Evolutionary conservation across 2,797 vertebrate genomes (phyloP).

Genomic region (Bryconaethiops microstoma): DNA sequence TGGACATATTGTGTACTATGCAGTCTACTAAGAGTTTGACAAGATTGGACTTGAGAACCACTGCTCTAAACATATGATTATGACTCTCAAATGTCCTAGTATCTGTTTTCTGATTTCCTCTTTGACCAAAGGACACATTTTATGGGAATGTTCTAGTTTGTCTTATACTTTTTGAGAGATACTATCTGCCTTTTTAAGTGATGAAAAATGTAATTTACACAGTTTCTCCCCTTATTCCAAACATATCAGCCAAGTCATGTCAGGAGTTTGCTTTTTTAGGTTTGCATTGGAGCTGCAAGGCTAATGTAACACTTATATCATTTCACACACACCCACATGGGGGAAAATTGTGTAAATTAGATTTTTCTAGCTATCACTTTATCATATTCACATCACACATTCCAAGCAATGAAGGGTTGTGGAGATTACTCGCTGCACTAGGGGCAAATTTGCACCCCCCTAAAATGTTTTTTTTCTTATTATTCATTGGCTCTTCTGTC

Average conservation of each 20-base stretch:
- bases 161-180: neutral
- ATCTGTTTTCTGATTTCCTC: neutral
- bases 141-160: neutral
- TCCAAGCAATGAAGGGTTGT: neutral
- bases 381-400: neutral
- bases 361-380: neutral
- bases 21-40: neutral
- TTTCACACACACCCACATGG: no score
- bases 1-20: neutral
- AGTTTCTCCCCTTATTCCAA: neutral
- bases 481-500: neutral
- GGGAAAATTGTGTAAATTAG: neutral
- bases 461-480: neutral
- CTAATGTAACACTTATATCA: no score
- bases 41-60: neutral
- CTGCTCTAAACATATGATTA: neutral
- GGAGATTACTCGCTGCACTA: neutral
- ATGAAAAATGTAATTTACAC: no score
- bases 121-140: neutral
- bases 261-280: no score
- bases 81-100: neutral
- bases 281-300: no score
- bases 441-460: no score
- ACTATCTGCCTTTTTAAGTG: neutral
- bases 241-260: neutral